These are phyloP conservation scores for Buteo buteo DNA, from an alignment of 2,113 vertebrate species.

Conservation along the genomic window DNA sequence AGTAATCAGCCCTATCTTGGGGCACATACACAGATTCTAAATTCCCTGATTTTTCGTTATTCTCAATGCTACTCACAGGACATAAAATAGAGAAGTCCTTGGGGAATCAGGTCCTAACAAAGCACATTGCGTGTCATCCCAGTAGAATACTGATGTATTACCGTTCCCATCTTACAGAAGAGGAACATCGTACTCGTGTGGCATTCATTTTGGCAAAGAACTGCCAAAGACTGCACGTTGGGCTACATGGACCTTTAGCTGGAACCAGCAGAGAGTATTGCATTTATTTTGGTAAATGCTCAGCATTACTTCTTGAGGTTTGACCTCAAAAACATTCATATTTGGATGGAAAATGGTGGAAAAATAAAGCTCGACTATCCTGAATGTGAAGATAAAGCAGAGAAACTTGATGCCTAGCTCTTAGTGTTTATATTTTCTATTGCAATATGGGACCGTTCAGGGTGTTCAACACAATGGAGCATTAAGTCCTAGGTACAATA, in stretches of 20 bases:
- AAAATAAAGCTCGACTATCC: not conserved
- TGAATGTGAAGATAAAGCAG: not conserved
- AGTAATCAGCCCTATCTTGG: not conserved
- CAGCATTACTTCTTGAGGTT: not conserved
- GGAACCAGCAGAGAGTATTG: not conserved
- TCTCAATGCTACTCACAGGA: not conserved
- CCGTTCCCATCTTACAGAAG: not conserved
- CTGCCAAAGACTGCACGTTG: not conserved
- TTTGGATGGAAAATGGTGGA: not conserved
- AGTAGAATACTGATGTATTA: not conserved
- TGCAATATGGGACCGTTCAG: not conserved
- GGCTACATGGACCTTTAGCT: not conserved
- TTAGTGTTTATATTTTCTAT: not conserved
- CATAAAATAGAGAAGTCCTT: not conserved
- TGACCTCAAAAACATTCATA: not conserved
- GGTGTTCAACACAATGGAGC: not conserved
- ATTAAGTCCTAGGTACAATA: not conserved
- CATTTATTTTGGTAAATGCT: not conserved
- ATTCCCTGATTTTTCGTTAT: not conserved
- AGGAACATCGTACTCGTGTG: not conserved
- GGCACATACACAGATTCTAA: not conserved
- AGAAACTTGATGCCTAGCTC: not conserved
- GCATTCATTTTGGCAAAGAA: not conserved
- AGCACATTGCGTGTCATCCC: not conserved
- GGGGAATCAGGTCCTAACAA: not conserved